Evolutionary conservation across 2,888 invertebrate genomes (phyloP), one percentile per base, ranked within the genome.

Genomic region (Zelleria hepariella): DNA sequence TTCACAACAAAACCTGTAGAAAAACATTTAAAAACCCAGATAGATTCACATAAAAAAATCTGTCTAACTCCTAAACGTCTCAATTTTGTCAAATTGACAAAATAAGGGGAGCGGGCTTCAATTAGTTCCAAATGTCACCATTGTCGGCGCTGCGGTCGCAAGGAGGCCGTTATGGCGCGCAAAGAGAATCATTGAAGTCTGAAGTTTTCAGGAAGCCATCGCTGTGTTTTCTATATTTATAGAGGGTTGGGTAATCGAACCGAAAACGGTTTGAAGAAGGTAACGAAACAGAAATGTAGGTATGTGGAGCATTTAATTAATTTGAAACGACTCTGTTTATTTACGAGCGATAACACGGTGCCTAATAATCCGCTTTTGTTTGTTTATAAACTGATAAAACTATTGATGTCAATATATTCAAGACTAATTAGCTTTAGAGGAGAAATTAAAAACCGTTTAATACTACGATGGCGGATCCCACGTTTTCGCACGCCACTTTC

Each of bases 151-250:
- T 68, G 58, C 52, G 53, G 26, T 63, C 62, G 63, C 62, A 70
- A 10, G n/a, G 15, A 51, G 26, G 21, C 15, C 18, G n/a, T n/a
- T 48, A 69, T 66, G 69, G 84, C 86, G 86, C 80, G 82, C 81
- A 82, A 73, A 47, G 20, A 10, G 25, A 53, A 49, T 49, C 18
- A 2, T 49, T 49, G 49, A 49, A 7, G 47, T 7, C 49, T 49
- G 49, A 49, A 49, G 18, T 49, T 21, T 49, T 49, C 7, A 7
- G 49, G 7, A 20, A 18, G n/a, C 49, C 18, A 7, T 49, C 18
- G 20, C 20, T n/a, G 6, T n/a, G 5, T 32, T 32, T 10, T 42
- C 32, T 3, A 42, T 15, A 49, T 32, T 32, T 10, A 32, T 10
- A 32, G 32, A 32, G 5, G 10, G 32, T 32, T n/a, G 10, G 10